Conservation (phyloP, 2,113 vertebrate species). For the Corvus moneduloides region DNA sequence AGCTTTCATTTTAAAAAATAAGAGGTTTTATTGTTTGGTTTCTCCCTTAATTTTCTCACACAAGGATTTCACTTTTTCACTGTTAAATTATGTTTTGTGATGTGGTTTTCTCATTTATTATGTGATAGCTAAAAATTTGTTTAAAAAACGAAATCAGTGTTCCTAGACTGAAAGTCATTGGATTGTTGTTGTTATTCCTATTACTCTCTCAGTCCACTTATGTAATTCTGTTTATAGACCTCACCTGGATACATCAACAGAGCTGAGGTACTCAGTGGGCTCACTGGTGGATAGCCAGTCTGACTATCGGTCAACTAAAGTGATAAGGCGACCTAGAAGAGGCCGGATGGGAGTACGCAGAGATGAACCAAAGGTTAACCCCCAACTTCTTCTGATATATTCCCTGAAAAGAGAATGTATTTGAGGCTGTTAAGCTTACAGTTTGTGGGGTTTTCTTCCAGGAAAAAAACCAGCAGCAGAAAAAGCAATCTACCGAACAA, state of each 20-base stretch:
- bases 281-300: conserved; percentile 92
- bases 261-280: conserved; percentile 90
- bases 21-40: neutral
- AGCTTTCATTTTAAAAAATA: neutral
- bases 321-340: conserved; percentile 88
- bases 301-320: conserved; percentile 94
- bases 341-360: conserved; percentile 86
- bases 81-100: neutral
- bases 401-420: neutral
- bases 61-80: neutral
- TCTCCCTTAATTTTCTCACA: neutral
- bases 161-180: neutral
- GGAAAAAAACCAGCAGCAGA: neutral
- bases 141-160: neutral
- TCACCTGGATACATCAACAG: conserved; percentile 90
- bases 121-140: neutral
- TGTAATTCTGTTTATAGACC: conserved; percentile 74
- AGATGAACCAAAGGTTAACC: conserved; percentile 88
- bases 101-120: neutral
- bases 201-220: neutral
- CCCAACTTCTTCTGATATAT: neutral
- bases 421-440: neutral
- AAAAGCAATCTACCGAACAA: neutral
- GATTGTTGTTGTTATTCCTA: neutral
- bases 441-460: neutral